Conservation (phyloP, 2,888 invertebrate genomes). For the Caenorhabditis afra region DNA sequence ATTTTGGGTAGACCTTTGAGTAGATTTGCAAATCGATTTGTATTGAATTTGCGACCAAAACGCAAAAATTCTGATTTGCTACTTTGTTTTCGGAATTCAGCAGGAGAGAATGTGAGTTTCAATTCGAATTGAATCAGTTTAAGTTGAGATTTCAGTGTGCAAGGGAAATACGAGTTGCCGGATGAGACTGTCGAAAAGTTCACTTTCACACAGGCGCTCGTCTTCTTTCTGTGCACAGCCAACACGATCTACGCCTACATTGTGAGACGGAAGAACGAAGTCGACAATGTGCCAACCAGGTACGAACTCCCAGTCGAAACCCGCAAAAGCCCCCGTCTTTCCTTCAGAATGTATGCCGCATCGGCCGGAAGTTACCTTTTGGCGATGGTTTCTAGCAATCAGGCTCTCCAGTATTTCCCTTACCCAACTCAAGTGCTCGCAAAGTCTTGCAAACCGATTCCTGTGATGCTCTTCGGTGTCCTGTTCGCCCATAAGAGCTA, state of each 20-base stretch:
- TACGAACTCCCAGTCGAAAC: neutral
- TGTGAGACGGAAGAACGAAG: conserved; percentile 80
- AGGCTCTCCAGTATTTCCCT: conserved; percentile 95
- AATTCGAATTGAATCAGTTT: too few species aligned
- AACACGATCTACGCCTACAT: conserved; percentile 89
- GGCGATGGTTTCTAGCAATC: conserved; percentile 96
- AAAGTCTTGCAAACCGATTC: conserved; percentile 98
- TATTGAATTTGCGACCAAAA: too few species aligned
- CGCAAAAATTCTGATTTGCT: conserved; percentile 93
- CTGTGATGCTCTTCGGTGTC: conserved; percentile 96
- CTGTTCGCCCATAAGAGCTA: conserved; percentile 92
- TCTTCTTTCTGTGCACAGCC: conserved; percentile 91
- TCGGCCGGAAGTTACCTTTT: conserved; percentile 92
- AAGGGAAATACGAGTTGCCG: conserved; percentile 87
- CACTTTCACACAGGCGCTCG: conserved; percentile 89
- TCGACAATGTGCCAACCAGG: conserved; percentile 63
- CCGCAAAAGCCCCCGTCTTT: conserved; percentile 1
- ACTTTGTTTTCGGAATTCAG: conserved; percentile 93
- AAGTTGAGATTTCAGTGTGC: conserved; percentile 86
- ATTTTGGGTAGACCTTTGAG: too few species aligned
- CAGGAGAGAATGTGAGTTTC: conserved; percentile 90
- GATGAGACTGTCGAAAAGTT: conserved; percentile 89
- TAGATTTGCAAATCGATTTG: too few species aligned
- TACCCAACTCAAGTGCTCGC: conserved; percentile 99
- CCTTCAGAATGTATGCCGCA: conserved; percentile 87